Conservation (phyloP, 2,113 vertebrate genomes). For the Gasterosteus aculeatus region DNA sequence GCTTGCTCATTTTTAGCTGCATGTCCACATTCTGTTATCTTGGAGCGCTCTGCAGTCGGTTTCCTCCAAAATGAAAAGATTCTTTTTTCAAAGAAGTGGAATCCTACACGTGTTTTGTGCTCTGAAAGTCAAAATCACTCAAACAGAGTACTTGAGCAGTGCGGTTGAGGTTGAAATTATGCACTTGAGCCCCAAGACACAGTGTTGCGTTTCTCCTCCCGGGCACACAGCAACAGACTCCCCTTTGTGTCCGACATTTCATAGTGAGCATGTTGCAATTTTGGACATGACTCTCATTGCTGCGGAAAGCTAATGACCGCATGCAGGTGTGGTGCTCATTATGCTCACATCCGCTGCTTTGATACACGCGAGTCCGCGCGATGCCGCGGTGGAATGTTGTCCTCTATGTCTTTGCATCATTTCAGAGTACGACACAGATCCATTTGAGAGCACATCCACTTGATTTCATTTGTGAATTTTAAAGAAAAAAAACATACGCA, state of each 20-base stretch:
- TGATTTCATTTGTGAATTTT: constrained; percentile 3
- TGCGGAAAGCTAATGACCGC: constrained; percentile 65
- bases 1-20: background rate
- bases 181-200: constrained; percentile 63
- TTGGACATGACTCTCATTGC: constrained; percentile 72
- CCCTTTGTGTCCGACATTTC: constrained; percentile 74
- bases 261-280: constrained; percentile 71
- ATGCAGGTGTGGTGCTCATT: constrained; percentile 61
- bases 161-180: constrained; percentile 62
- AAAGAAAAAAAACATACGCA: background rate
- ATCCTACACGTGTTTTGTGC: constrained; percentile 60
- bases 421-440: constrained; percentile 5
- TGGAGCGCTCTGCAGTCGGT: constrained; percentile 12
- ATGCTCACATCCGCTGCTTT: constrained; percentile 52
- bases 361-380: constrained; percentile 43
- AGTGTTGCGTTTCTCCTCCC: constrained; percentile 70
- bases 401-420: background rate
- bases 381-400: constrained; percentile 14
- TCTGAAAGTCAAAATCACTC: constrained; percentile 60
- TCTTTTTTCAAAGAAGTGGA: constrained; percentile 42
- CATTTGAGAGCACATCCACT: constrained; percentile 2
- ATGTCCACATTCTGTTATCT: constrained; percentile 36
- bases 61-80: constrained; percentile 19
- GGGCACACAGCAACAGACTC: constrained; percentile 70
- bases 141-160: constrained; percentile 54